Conservation (phyloP, 2,113 vertebrate genomes). For the Pollimyrus isidori region DNA sequence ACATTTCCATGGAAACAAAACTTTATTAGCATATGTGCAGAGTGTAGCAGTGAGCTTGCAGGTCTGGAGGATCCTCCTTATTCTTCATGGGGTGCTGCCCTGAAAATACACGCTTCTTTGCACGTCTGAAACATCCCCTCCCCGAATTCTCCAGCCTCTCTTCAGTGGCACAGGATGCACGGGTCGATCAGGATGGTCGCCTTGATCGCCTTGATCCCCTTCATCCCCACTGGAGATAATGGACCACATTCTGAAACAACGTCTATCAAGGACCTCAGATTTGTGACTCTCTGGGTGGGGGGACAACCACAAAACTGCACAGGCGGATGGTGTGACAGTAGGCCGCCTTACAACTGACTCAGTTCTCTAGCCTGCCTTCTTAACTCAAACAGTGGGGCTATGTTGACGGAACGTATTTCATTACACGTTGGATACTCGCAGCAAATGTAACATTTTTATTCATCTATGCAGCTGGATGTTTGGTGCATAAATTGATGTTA, state of each 20-base stretch:
- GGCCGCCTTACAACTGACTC: background rate
- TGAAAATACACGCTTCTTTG: background rate
- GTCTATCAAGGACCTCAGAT: background rate
- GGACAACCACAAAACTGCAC: background rate
- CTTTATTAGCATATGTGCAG: conserved; percentile 26
- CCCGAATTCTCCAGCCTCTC: background rate
- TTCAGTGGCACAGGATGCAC: background rate
- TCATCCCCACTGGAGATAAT: background rate
- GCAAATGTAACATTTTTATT: background rate
- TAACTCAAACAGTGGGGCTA: background rate
- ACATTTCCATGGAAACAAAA: conserved; percentile 19
- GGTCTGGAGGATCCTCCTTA: background rate
- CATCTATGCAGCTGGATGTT: background rate
- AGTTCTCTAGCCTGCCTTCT: background rate
- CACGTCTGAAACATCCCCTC: background rate
- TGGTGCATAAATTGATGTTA: background rate
- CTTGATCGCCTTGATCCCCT: background rate
- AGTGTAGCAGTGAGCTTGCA: background rate
- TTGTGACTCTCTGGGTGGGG: background rate
- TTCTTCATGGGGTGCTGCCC: background rate
- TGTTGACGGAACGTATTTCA: background rate
- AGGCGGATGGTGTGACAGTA: background rate
- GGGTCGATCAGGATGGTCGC: background rate
- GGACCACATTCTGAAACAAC: background rate
- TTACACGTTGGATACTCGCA: background rate